These are phyloP conservation scores for Criorhina ranunculi DNA, from an alignment of 2,888 invertebrate species.

Conservation along the genomic window DNA sequence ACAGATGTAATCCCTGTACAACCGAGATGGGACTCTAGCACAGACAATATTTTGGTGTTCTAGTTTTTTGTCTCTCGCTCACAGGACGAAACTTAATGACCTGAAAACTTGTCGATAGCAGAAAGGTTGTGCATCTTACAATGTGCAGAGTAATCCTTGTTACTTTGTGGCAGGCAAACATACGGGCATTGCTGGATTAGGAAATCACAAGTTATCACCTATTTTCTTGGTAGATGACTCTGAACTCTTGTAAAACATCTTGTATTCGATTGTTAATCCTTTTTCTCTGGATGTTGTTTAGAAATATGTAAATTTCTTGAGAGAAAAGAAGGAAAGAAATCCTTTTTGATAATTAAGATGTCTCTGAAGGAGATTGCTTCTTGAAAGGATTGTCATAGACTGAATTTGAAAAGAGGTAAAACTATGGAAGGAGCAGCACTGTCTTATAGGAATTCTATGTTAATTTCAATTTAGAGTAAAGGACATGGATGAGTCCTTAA, in stretches of 20 bases:
- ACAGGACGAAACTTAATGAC: constrained; percentile 82
- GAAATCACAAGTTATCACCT: constrained; percentile 76
- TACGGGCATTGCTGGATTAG: constrained; percentile 71
- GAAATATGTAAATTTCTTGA: constrained; percentile 66
- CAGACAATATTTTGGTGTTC: constrained; percentile 65
- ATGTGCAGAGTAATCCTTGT: constrained; percentile 59
- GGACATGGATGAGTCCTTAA: constrained; percentile 39
- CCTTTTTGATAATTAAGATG: constrained; percentile 57
- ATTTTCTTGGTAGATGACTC: constrained; percentile 41
- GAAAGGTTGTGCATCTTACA: constrained; percentile 64
- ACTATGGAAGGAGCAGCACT: constrained; percentile 8
- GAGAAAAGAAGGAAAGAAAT: no score
- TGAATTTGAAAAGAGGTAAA: background rate
- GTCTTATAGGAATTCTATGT: constrained; percentile 68
- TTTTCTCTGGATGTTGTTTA: constrained; percentile 54
- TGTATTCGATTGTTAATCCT: constrained; percentile 53
- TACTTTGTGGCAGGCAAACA: constrained; percentile 21
- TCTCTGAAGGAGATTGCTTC: constrained; percentile 33
- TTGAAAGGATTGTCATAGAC: constrained; percentile 40
- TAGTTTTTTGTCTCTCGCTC: constrained; percentile 66
- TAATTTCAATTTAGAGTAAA: constrained; percentile 58
- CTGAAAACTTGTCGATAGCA: constrained; percentile 84
- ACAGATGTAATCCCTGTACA: constrained; percentile 53
- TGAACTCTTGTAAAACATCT: constrained; percentile 41
- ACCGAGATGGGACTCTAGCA: constrained; percentile 28